A percentile compares a stretch with the other conserved stretches of the same genome.
These are phyloP conservation scores for Taurulus bubalis DNA, from an alignment of 2,113 vertebrate species.

Conservation along the genomic window DNA sequence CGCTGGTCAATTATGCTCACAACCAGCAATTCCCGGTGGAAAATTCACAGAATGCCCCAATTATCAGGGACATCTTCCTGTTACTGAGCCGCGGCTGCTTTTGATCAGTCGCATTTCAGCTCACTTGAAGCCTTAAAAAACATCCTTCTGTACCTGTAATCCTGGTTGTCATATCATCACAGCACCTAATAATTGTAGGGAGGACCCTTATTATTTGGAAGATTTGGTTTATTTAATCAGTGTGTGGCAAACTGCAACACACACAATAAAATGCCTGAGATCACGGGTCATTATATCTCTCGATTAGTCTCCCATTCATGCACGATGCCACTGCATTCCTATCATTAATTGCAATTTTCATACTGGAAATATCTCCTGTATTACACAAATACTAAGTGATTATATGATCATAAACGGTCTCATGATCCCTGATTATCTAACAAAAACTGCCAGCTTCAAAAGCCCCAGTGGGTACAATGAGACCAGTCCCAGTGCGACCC, in stretches of 20 bases:
- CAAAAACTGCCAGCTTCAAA: background rate
- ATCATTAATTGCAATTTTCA: background rate
- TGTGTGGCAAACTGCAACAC: background rate
- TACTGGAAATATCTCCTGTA: background rate
- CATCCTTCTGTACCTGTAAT: constrained; percentile 10
- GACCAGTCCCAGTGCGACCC: background rate
- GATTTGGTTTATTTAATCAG: constrained; percentile 4
- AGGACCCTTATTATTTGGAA: background rate
- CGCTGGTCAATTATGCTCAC: constrained; percentile 55
- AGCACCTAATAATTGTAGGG: constrained; percentile 2
- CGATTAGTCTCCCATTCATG: background rate
- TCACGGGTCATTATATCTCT: background rate
- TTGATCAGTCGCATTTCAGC: constrained; percentile 39
- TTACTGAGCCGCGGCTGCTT: constrained; percentile 12
- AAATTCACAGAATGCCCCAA: constrained; percentile 45
- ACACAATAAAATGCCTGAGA: background rate
- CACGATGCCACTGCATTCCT: background rate
- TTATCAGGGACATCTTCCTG: constrained; percentile 39
- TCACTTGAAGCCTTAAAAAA: constrained; percentile 9
- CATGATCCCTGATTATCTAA: constrained; percentile 4
- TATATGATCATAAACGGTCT: background rate
- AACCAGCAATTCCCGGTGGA: constrained; percentile 33
- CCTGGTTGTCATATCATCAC: background rate
- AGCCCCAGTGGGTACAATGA: background rate
- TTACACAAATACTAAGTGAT: background rate